Evolutionary conservation across 64 coral and sea anemone genomes (phyloP), one percentile per base, ranked within the genome.

Genomic region (Actinia equina): DNA sequence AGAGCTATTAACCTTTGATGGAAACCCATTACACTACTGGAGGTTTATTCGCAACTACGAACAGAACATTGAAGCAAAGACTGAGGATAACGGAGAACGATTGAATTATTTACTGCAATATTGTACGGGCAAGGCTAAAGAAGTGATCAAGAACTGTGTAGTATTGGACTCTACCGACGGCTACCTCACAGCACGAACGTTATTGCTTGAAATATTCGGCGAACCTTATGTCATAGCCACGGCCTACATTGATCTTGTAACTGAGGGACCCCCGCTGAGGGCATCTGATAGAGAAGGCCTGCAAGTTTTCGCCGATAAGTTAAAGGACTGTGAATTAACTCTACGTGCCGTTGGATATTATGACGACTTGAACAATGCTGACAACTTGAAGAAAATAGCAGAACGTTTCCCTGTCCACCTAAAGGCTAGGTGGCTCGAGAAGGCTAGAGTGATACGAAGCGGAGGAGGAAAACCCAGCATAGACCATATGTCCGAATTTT

Each of bases 331-430:
- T 23, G 52, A 84, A 60, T 69, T 44, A 18, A 60, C 82, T n/a
- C 37, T 86, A 53, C 20, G 46, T 16, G 46, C 84, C 18, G 86
- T 86, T 52, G 89, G 58, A 23, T 85, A 86, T 46, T 11, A 86
- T 10, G 84, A 91, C 57, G 89, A 91, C 17, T 51, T 91, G 7
- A 91, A 91, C n/a, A 86, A 70, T 81, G 69, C 84, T 63, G 83
- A 86, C 16, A 91, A 86, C 27, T 12, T 91, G 16, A 86, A 54
- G 55, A 91, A 70, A 30, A 74, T 86, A 2, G 71, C 82, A 12
- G 89, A 91, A 30, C 64, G 83, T 26, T 80, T 91, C 8, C 89
- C 83, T 4, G 56, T 46, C 7, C 83, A 84, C 18, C 83, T 71
- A 17, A 90, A 85, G 26, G 67, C 49, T n/a, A 90, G 84, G 44